A percentile compares a stretch with the other conserved stretches of the same genome.
Evolutionary conservation across 2,113 vertebrate genomes (phyloP).

Genomic region (Cryptomyrus ogoouensis): DNA sequence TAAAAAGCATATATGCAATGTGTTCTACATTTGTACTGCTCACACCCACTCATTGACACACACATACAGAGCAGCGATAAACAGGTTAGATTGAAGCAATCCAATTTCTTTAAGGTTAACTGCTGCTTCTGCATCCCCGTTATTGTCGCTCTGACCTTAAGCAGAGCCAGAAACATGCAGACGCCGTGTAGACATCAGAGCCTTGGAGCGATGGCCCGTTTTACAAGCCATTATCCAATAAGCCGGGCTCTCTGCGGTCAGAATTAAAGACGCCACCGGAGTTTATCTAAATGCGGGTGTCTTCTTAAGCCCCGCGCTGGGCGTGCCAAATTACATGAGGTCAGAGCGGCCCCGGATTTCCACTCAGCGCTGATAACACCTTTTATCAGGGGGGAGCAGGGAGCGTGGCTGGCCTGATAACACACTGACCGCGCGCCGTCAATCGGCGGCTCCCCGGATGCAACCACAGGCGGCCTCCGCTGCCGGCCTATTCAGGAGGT

Average conservation of each 20-base stretch:
- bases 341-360: background rate
- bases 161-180: background rate
- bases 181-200: background rate
- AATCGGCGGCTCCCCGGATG: no score
- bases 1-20: background rate
- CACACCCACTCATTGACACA: slow-evolving; percentile 3
- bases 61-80: background rate
- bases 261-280: background rate
- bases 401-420: slow-evolving; percentile 1
- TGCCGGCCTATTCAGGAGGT: background rate
- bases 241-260: background rate
- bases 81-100: background rate
- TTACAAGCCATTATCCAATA: background rate
- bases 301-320: background rate
- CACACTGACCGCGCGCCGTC: background rate
- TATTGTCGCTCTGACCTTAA: background rate
- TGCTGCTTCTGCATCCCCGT: background rate
- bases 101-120: slow-evolving; percentile 1
- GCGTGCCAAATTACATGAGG: background rate
- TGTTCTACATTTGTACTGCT: background rate
- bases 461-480: background rate
- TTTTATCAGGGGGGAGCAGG: slow-evolving; percentile 11
- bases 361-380: background rate
- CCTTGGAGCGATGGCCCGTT: background rate
- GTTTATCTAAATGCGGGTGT: background rate